A percentile compares a stretch with the other conserved stretches of the same genome.
Evolutionary conservation across 2,113 vertebrate genomes (phyloP).

Genomic region (Epinephelus fuscoguttatus): DNA sequence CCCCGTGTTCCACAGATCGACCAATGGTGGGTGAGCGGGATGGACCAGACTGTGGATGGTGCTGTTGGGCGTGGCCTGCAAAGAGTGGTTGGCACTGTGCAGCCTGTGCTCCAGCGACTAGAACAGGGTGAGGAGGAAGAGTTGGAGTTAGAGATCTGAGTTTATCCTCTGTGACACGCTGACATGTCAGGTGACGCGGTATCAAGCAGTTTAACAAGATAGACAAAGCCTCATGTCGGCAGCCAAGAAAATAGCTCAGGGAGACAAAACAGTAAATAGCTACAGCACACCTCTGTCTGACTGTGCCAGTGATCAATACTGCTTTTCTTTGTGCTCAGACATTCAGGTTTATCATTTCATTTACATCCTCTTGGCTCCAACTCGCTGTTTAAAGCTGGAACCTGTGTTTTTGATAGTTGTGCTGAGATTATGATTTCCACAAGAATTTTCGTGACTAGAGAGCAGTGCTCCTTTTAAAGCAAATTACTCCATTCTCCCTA

Average conservation of each 20-base stretch:
- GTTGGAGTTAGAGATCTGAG: background rate
- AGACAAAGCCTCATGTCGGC: background rate
- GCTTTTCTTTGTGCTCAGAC: background rate
- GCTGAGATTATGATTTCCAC: background rate
- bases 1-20: slow-evolving; percentile 91
- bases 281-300: background rate
- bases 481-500: background rate
- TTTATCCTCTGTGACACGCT: background rate
- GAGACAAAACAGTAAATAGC: background rate
- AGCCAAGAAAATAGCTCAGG: background rate
- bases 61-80: slow-evolving; percentile 88
- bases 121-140: slow-evolving; percentile 13
- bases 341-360: background rate
- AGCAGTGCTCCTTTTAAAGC: background rate
- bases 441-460: background rate
- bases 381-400: background rate
- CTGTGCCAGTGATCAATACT: background rate
- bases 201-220: background rate
- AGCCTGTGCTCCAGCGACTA: slow-evolving; percentile 84
- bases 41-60: slow-evolving; percentile 87
- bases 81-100: slow-evolving; percentile 85
- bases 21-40: slow-evolving; percentile 86
- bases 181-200: background rate
- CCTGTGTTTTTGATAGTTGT: background rate
- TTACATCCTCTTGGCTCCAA: background rate